Evolutionary conservation across 2,113 vertebrate genomes (phyloP).

Genomic region (Tragulus kanchil): DNA sequence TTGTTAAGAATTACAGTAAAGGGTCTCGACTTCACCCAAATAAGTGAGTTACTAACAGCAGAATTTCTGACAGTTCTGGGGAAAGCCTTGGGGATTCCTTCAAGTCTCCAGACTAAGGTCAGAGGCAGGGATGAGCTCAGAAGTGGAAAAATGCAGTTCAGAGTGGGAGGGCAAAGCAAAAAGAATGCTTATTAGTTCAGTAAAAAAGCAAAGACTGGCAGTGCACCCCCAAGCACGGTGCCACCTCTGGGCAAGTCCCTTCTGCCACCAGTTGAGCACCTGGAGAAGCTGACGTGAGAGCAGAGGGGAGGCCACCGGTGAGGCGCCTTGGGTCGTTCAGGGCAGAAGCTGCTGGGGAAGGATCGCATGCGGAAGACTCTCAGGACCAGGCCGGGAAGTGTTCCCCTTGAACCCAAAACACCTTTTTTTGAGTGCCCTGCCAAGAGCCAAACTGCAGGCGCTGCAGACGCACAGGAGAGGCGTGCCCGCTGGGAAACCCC

Average conservation of each 20-base stretch:
- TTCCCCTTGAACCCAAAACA: neutral
- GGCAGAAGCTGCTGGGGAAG: neutral
- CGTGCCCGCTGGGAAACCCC: neutral
- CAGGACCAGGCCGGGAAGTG: neutral
- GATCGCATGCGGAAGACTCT: neutral
- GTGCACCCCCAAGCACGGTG: neutral
- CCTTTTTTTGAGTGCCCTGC: neutral
- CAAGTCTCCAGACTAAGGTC: neutral
- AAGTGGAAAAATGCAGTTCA: neutral
- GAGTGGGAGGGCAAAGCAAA: neutral
- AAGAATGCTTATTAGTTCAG: neutral
- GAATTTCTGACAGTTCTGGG: neutral
- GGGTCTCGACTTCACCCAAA: neutral
- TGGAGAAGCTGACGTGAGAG: neutral
- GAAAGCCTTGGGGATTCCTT: neutral
- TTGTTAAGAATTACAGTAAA: constrained; percentile 39
- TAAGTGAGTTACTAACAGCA: constrained; percentile 18
- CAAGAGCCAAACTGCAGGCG: neutral
- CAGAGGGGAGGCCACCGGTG: too few species aligned
- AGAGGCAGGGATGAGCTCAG: neutral
- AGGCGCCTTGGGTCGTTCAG: neutral
- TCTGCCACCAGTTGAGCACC: neutral
- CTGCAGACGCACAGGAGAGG: neutral
- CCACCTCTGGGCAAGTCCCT: neutral
- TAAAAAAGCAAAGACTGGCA: constrained; percentile 11